Evolutionary conservation across 2,888 invertebrate genomes (phyloP), one percentile per base, ranked within the genome.

Genomic region (Uloborus plumipes): DNA sequence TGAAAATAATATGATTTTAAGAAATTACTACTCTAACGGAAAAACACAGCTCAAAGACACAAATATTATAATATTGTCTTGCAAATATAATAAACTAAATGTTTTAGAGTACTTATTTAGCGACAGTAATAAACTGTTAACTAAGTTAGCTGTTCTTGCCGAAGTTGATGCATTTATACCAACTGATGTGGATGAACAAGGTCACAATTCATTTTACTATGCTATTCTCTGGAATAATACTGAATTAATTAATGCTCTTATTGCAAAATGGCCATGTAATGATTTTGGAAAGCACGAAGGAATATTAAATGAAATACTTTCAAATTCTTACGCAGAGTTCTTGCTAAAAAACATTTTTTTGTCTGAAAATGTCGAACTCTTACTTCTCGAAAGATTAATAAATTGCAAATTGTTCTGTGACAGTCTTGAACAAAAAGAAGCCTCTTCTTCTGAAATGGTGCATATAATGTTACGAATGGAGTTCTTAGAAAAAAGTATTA

Each of bases 201-300:
- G 55, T 7, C 70, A 70, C 50, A 66, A 66, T 66, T 18, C 66
- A 9, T 66, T 66, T 49, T 66, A 66, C 15, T 66, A 66, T 39
- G 49, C 66, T 3, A 47, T 66, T 9, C 20, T n/a, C n/a, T 66
- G 49, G 18, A 31, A n/a, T 15, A 49, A 66, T 47, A 11, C 9
- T 16, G 39, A n/a, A 3, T 22, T 66, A 11, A n/a, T 66, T 13
- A 39, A 49, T 20, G 16, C n/a, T n/a, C 49, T 66, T 14, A 39
- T 16, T n/a, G 6, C n/a, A 1, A 31, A 65, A 31, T 65, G 66
- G 49, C 66, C 47, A 47, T 4, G n/a, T 22, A 20, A 26, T 15
- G 3, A 39, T 39, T 39, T 39, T 11, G 39, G 9, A 39, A 26
- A 6, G 1, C 9, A 26, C 9, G n/a, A 26, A 11, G 16, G 14